Evolutionary conservation across 2,113 vertebrate genomes (phyloP), one percentile per base, ranked within the genome.

Genomic region (Podocnemis expansa): DNA sequence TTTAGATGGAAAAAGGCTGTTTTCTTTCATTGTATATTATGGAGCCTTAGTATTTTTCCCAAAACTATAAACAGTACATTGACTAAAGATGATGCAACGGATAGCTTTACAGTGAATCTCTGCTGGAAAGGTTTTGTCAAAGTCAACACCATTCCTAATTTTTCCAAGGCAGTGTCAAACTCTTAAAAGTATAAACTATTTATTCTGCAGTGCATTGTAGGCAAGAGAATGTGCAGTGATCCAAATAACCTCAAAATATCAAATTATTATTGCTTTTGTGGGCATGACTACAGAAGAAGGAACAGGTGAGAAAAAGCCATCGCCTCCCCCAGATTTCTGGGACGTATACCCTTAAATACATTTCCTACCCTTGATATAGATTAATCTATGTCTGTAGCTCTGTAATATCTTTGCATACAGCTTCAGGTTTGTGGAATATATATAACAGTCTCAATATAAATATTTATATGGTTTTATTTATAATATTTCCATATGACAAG

Each of bases 61-160:
- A n/a, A 80, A 70, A 14, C 25, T 88, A 3, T 76, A 90, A 94
- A 63, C 14, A 49, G 21, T 82, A 2, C 27, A 83, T 27, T 76
- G 24, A 8, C 45, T 81, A 19, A 38, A 78, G 31, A 47, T 27
- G 10, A 81, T 84, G 38, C 31, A 78, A 70, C 24, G 87, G 38
- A 79, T 75, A 91, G 51, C 93, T 96, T 91, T 87, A 89, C 78
- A 91, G 95, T 91, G 89, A 81, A 96, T 97, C 95, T 93, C 98
- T 98, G 96, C 97, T 97, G 97, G 95, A 96, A 97, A 98, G 98
- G 93, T 81, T 95, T 98, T 98, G 94, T 98, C 98, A 98, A 98
- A 98, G 97, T 98, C 97, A 98, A 97, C 93, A 97, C 94, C 89
- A 87, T 90, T 75, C 73, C 92, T 99, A 98, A 98, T 98, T 97